phyloP scores from a whole-genome alignment of 2,113 vertebrate species.

The Aspidoscelis tigris region DNA sequence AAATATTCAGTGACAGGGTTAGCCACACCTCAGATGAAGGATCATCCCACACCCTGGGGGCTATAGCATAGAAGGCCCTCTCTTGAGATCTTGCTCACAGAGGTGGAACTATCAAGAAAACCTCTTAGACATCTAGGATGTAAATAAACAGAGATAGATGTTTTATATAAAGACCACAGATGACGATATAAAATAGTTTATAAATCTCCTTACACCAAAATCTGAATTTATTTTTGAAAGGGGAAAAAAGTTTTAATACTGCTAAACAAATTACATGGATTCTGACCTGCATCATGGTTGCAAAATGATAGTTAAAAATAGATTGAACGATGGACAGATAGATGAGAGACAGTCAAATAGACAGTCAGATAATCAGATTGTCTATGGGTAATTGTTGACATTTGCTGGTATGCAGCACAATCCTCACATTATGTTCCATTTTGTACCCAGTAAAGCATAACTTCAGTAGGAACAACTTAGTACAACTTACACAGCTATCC shows the following conservation, averaged over 20 bases:
- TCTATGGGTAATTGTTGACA: constrained; percentile 1
- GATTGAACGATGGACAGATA: too few species aligned
- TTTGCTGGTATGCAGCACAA: neutral
- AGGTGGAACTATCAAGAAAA: too few species aligned
- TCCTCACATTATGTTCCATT: neutral
- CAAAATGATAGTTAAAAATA: constrained; percentile 29
- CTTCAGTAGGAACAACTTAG: too few species aligned
- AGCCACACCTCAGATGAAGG: too few species aligned
- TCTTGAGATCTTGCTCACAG: neutral
- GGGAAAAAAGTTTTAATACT: constrained; percentile 19
- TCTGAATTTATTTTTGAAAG: constrained; percentile 29
- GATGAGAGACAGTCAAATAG: too few species aligned
- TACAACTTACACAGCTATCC: too few species aligned
- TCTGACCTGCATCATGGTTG: constrained; percentile 36
- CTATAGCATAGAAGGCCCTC: too few species aligned
- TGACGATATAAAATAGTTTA: constrained; percentile 15
- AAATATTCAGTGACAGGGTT: too few species aligned
- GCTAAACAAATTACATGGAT: constrained; percentile 12
- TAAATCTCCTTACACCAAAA: constrained; percentile 32
- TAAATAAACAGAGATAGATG: neutral
- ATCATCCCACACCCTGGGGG: too few species aligned
- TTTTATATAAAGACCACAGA: constrained; percentile 18
- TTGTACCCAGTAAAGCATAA: too few species aligned
- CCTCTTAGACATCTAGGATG: neutral
- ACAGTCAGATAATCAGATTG: too few species aligned